Conservation (phyloP, 2,113 vertebrate species). For the Copsychus sechellarum region DNA sequence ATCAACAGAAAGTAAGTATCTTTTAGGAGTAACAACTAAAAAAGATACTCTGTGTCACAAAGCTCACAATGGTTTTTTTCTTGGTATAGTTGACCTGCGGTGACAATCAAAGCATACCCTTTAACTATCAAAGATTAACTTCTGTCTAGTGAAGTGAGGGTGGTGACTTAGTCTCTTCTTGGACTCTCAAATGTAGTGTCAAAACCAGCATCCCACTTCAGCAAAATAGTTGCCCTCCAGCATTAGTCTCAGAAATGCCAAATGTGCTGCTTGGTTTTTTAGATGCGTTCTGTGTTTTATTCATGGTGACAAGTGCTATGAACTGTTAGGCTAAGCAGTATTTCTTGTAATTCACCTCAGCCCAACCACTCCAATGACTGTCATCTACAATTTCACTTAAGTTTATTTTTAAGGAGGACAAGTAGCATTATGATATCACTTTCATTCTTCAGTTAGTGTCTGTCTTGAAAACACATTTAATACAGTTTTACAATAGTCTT, state of each 20-base stretch:
- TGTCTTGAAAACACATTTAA: neutral
- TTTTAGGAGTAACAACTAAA: neutral
- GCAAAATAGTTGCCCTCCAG: neutral
- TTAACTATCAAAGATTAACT: neutral
- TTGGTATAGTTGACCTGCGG: neutral
- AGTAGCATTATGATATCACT: neutral
- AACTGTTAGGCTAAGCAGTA: conserved; percentile 8
- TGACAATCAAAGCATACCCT: neutral
- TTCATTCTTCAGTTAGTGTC: neutral
- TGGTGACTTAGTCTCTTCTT: neutral
- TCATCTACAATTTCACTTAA: neutral
- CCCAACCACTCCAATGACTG: neutral
- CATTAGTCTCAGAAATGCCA: conserved; percentile 28
- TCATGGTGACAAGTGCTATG: conserved; percentile 3
- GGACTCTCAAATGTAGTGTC: neutral
- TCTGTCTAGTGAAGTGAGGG: neutral
- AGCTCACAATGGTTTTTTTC: neutral
- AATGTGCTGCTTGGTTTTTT: neutral
- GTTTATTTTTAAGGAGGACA: neutral
- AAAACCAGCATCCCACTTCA: conserved; percentile 6
- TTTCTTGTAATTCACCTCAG: conserved; percentile 25
- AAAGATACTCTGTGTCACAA: neutral
- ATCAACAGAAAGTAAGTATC: neutral
- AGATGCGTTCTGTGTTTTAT: neutral
- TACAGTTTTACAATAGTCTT: neutral